These are phyloP conservation scores for Galemys pyrenaicus DNA, from an alignment of 2,113 vertebrate species.

Conservation along the genomic window DNA sequence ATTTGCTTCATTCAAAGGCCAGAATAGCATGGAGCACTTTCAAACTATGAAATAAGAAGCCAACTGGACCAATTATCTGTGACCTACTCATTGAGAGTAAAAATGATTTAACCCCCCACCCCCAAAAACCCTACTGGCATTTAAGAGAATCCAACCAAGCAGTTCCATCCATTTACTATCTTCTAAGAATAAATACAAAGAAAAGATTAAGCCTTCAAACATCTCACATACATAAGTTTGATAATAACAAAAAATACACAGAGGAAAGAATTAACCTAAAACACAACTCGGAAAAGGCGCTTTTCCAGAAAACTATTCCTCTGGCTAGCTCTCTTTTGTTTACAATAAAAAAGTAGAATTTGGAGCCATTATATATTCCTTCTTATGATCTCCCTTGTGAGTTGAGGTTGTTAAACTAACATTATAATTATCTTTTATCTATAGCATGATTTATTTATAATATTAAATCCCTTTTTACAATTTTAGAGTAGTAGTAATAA, in stretches of 20 bases:
- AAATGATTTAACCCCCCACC: conserved; percentile 37
- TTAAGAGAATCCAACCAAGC: conserved; percentile 60
- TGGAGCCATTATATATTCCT: conserved; percentile 51
- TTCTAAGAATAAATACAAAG: conserved; percentile 66
- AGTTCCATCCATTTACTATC: conserved; percentile 43
- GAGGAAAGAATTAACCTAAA: conserved; percentile 64
- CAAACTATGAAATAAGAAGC: conserved; percentile 51
- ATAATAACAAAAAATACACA: conserved; percentile 65
- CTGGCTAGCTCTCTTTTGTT: conserved; percentile 65
- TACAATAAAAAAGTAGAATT: conserved; percentile 64
- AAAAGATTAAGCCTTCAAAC: conserved; percentile 73
- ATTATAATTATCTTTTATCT: conserved; percentile 72
- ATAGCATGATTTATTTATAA: conserved; percentile 65
- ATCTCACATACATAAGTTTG: conserved; percentile 70
- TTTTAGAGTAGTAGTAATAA: conserved; percentile 48
- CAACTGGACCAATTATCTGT: conserved; percentile 57
- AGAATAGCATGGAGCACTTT: conserved; percentile 12
- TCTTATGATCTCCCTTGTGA: conserved; percentile 25
- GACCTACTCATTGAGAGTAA: conserved; percentile 46
- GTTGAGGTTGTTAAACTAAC: conserved; percentile 62
- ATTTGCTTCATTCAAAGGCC: conserved; percentile 51
- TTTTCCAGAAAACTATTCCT: conserved; percentile 58
- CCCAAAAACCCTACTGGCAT: conserved; percentile 40
- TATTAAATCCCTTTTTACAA: conserved; percentile 36
- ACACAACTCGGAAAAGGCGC: conserved; percentile 58